phyloP scores from a whole-genome alignment of 2,113 vertebrate species.

The Pseudopodoces humilis region DNA sequence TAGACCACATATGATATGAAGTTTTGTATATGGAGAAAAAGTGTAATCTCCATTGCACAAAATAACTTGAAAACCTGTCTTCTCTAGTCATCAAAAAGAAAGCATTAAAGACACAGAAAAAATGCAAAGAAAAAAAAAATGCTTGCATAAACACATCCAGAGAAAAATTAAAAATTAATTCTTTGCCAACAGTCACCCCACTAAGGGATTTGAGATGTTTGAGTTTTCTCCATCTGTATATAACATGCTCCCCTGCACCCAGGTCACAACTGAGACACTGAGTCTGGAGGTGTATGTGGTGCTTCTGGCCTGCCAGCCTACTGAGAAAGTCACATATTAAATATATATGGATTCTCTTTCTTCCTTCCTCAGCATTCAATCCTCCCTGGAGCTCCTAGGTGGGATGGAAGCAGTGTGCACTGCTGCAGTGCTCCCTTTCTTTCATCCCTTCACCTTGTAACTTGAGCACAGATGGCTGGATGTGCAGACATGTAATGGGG shows the following conservation, averaged over 20 bases:
- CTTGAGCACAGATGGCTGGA: neutral
- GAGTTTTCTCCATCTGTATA: neutral
- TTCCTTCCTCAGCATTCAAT: neutral
- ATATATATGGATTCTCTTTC: neutral
- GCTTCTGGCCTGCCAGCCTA: neutral
- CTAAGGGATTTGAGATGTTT: neutral
- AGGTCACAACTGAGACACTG: neutral
- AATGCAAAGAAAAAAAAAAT: rapidly evolving
- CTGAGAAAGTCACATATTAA: neutral
- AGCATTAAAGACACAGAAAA: neutral
- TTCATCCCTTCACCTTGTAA: neutral
- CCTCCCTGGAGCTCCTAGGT: neutral
- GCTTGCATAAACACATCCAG: neutral
- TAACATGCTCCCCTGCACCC: neutral
- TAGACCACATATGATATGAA: neutral
- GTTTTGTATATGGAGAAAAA: neutral
- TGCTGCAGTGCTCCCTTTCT: rapidly evolving
- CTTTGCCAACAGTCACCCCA: neutral
- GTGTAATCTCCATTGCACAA: neutral
- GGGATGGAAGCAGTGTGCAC: neutral
- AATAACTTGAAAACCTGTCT: neutral
- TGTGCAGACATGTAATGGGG: rapidly evolving
- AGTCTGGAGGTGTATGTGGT: neutral
- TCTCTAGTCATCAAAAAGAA: neutral
- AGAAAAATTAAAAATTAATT: constrained; percentile 1